Percentiles rank a stretch among this genome's conserved stretches.
These are phyloP conservation scores for Gila robusta DNA, from an alignment of 2,797 vertebrate species.

Conservation along the genomic window DNA sequence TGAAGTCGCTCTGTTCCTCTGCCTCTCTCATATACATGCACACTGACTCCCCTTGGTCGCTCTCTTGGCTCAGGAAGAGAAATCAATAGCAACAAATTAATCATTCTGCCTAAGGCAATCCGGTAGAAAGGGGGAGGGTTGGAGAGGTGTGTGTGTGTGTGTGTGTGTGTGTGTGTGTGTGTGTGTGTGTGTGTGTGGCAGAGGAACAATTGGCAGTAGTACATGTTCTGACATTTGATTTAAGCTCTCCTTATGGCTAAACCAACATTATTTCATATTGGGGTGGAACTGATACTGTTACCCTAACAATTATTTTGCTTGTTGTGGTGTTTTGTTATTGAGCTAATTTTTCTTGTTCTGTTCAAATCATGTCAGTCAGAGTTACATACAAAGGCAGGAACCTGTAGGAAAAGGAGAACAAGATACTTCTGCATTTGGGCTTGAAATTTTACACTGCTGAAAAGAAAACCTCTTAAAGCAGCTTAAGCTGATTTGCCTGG, in stretches of 20 bases:
- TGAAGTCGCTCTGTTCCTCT: constrained; percentile 9
- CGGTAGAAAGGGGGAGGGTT: constrained; percentile 55
- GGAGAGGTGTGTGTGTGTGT: constrained; percentile 6
- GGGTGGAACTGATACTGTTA: constrained; percentile 18
- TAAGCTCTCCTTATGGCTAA: constrained; percentile 40
- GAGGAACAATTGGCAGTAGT: constrained; percentile 33
- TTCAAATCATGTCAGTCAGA: constrained; percentile 15
- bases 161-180: constrained; percentile 11
- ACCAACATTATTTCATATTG: constrained; percentile 36
- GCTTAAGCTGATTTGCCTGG: not conserved
- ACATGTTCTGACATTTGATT: constrained; percentile 49
- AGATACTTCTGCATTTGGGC: not conserved
- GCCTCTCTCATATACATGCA: constrained; percentile 37
- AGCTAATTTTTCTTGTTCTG: constrained; percentile 15
- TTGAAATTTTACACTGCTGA: not conserved
- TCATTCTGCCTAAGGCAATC: constrained; percentile 81
- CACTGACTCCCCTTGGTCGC: constrained; percentile 47
- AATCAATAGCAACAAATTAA: constrained; percentile 94
- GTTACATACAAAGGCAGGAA: not conserved
- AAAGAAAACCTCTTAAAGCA: not conserved
- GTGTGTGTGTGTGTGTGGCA: constrained; percentile 20
- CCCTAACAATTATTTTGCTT: constrained; percentile 1
- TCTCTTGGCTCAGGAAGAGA: constrained; percentile 78
- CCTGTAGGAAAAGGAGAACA: not conserved
- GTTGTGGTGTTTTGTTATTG: constrained; percentile 29